Evolutionary conservation across 2,888 invertebrate genomes (phyloP).

Genomic region (Chironomus riparius): DNA sequence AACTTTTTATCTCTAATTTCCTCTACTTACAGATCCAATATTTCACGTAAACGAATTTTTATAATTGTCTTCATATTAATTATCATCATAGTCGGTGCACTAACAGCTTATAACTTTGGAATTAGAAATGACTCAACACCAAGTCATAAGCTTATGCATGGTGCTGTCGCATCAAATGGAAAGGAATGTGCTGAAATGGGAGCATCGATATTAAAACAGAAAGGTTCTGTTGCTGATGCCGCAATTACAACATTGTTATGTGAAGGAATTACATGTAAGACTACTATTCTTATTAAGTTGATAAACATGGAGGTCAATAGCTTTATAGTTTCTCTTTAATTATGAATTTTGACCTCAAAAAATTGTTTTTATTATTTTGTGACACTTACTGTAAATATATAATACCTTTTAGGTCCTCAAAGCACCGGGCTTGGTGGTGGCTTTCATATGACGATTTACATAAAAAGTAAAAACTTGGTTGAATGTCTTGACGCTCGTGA

Average conservation of each 20-base stretch:
- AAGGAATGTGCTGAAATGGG: slow-evolving; percentile 57
- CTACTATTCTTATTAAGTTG: too few relatives aligned
- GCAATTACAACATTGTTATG: slow-evolving; percentile 70
- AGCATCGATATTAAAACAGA: slow-evolving; percentile 54
- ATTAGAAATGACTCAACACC: too few relatives aligned
- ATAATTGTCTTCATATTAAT: background rate
- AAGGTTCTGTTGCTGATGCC: slow-evolving; percentile 68
- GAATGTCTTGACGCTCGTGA: slow-evolving; percentile 67
- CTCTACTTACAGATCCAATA: background rate
- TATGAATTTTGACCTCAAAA: too few relatives aligned
- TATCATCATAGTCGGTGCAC: background rate
- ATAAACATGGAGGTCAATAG: too few relatives aligned
- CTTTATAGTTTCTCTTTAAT: too few relatives aligned
- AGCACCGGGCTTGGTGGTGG: slow-evolving; percentile 87
- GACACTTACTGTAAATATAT: background rate
- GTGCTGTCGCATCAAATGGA: slow-evolving; percentile 57
- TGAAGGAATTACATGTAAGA: slow-evolving; percentile 53
- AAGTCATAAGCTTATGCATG: slow-evolving; percentile 29
- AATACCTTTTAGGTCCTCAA: slow-evolving; percentile 50
- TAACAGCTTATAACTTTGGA: slow-evolving; percentile 4
- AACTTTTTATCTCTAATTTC: too few relatives aligned
- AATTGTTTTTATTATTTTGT: too few relatives aligned
- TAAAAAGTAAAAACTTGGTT: slow-evolving; percentile 48
- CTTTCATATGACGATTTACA: slow-evolving; percentile 78
- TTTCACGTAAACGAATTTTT: background rate